Base-by-base conservation (phyloP, 2,888 invertebrate genomes). In the Sminthurides aquaticus region DNA sequence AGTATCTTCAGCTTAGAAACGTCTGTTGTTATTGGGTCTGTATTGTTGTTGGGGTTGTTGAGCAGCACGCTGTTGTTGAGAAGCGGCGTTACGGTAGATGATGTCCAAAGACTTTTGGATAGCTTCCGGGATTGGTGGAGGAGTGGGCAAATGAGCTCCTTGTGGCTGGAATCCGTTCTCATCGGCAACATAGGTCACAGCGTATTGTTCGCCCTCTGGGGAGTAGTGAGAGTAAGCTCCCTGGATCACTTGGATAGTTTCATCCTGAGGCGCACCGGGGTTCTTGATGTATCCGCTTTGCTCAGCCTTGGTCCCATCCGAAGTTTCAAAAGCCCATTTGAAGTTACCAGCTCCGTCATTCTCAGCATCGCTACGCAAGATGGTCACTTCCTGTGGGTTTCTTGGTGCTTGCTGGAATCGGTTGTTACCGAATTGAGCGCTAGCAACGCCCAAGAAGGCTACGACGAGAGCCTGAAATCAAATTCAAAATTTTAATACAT, bases 91-190 rank as follows among this genome's bases (percentile, higher is more conserved):
- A 2, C 52, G 18, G 60, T 64, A 67, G 34, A 67, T 67, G 49
- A 64, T 55, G 57, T 57, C 67, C 20, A 67, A 56, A 34, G 61
- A 27, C 20, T 60, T 60, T 58, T 67, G 64, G 60, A 67, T 67
- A 24, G 60, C 72, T 66, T 67, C 71, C 55, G 73, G 73, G 57
- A 73, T 71, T 70, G 73, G 73, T 58, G 73, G 73, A 27, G 71
- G 65, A 24, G 73, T 73, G 56, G 73, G 73, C 2, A 74, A 52
- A 67, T 72, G 72, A 3, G 65, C 67, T 22, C 71, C 71, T 60
- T 20, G 20, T 11, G 62, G 54, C 11, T 27, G 28, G 62, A 55
- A 62, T 22, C 62, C 62, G 34, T 62, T 62, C 54, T 62, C 62
- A 43, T 60, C 52, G 1, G 63, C 63, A 22, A 63, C 26, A 49